Percentiles rank a stretch among this genome's conserved stretches.
phyloP scores from a whole-genome alignment of 2,797 vertebrate genomes.

The Sebastes oblongus region DNA sequence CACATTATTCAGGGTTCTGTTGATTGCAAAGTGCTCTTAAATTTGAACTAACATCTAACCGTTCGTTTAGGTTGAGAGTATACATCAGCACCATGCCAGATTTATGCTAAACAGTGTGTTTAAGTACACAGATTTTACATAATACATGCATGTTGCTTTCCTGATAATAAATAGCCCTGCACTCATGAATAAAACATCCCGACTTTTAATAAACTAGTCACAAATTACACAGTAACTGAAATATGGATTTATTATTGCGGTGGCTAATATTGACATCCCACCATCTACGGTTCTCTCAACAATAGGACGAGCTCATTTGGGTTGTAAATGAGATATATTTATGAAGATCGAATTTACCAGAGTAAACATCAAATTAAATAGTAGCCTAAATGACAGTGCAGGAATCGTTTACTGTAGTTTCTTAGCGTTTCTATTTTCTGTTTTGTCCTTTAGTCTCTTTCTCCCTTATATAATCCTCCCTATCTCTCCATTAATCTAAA shows the following conservation, averaged over 20 bases:
- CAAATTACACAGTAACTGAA: not conserved
- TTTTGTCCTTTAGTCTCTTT: not conserved
- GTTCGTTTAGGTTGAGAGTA: not conserved
- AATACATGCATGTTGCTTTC: not conserved
- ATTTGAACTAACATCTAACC: not conserved
- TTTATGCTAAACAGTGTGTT: not conserved
- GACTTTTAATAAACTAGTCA: not conserved
- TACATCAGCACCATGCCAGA: rapidly evolving
- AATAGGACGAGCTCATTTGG: not conserved
- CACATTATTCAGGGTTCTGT: not conserved
- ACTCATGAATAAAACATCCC: not conserved
- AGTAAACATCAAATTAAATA: not conserved
- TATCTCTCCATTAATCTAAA: not conserved
- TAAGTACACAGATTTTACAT: not conserved
- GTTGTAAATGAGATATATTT: conserved; percentile 16
- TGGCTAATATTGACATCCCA: not conserved
- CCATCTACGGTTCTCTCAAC: not conserved
- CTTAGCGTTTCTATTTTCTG: not conserved
- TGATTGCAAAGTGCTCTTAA: not conserved
- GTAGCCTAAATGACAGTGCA: not conserved
- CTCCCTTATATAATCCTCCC: not conserved
- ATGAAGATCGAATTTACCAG: not conserved
- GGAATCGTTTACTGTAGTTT: not conserved
- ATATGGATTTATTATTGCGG: not conserved
- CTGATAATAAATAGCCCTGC: not conserved